Conservation (phyloP, 2,888 invertebrate genomes). For the Emesis furor region DNA sequence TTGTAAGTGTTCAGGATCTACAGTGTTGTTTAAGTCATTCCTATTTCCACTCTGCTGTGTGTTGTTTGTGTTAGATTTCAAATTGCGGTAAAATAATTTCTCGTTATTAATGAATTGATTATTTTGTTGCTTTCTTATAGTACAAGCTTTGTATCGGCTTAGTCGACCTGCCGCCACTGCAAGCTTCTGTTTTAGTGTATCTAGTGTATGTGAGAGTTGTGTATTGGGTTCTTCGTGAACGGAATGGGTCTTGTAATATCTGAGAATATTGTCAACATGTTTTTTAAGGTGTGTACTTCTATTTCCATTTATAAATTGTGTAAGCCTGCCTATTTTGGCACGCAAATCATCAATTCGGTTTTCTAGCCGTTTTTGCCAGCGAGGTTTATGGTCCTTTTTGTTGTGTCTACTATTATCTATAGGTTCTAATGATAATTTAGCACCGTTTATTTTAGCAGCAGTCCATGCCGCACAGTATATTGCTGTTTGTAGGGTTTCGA, state of each 20-base stretch:
- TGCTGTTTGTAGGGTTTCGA: slow-evolving; percentile 30
- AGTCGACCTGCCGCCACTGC: slow-evolving; percentile 21
- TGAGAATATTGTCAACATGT: slow-evolving; percentile 14
- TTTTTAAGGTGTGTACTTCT: slow-evolving; percentile 16
- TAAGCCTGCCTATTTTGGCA: slow-evolving; percentile 40
- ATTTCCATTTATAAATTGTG: slow-evolving; percentile 42
- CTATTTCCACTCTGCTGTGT: background rate
- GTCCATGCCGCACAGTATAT: slow-evolving; percentile 56
- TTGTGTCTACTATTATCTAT: background rate
- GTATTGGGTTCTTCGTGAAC: slow-evolving; percentile 34
- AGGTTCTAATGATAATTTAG: background rate
- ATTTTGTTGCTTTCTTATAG: too few species aligned
- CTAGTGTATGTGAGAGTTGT: slow-evolving; percentile 26
- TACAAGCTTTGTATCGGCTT: slow-evolving; percentile 26
- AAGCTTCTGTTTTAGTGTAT: slow-evolving; percentile 43
- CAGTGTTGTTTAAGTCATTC: slow-evolving; percentile 17
- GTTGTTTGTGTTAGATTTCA: too few species aligned
- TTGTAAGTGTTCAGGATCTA: slow-evolving; percentile 26
- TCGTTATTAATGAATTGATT: slow-evolving; percentile 29
- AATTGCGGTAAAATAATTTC: slow-evolving; percentile 44
- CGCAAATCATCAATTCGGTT: slow-evolving; percentile 34
- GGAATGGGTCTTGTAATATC: slow-evolving; percentile 25
- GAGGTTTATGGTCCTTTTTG: slow-evolving; percentile 18
- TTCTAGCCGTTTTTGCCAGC: slow-evolving; percentile 50
- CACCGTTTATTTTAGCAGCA: slow-evolving; percentile 28